Evolutionary conservation across 2,113 vertebrate species (phyloP).

Genomic region (Hippocampus barbouri): DNA sequence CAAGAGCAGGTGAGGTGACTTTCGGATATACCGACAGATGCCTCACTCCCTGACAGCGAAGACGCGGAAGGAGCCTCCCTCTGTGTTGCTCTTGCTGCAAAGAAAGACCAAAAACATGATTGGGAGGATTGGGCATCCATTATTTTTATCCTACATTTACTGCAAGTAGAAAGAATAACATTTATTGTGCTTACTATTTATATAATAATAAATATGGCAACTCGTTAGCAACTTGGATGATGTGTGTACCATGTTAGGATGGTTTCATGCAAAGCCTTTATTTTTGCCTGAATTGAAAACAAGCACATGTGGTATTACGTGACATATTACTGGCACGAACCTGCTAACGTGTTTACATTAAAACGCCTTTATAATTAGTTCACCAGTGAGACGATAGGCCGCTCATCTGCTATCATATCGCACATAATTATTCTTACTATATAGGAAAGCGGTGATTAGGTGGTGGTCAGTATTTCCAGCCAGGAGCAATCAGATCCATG

Average conservation of each 20-base stretch:
- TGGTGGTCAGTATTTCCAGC: constrained; percentile 60
- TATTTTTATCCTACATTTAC: neutral
- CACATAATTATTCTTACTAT: constrained; percentile 52
- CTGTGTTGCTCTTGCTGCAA: constrained; percentile 66
- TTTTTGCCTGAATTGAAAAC: neutral
- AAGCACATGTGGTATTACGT: neutral
- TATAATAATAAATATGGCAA: neutral
- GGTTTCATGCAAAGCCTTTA: neutral
- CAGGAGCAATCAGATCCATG: constrained; percentile 57
- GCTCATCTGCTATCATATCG: constrained; percentile 45
- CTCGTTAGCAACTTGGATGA: neutral
- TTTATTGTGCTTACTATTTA: neutral
- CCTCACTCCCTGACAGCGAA: constrained; percentile 71
- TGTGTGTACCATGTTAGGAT: neutral
- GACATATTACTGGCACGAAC: constrained; percentile 20
- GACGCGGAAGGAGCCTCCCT: constrained; percentile 71
- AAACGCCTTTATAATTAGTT: constrained; percentile 59
- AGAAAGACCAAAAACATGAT: constrained; percentile 12
- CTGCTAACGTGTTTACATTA: constrained; percentile 42
- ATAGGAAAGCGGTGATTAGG: constrained; percentile 51
- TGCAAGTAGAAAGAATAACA: neutral
- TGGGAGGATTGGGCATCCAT: too few species aligned
- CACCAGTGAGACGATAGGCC: constrained; percentile 48
- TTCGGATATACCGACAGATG: constrained; percentile 20
- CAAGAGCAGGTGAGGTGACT: constrained; percentile 42